Conservation (phyloP, 1,140 invertebrate genomes). For the Temnothorax longispinosus region DNA sequence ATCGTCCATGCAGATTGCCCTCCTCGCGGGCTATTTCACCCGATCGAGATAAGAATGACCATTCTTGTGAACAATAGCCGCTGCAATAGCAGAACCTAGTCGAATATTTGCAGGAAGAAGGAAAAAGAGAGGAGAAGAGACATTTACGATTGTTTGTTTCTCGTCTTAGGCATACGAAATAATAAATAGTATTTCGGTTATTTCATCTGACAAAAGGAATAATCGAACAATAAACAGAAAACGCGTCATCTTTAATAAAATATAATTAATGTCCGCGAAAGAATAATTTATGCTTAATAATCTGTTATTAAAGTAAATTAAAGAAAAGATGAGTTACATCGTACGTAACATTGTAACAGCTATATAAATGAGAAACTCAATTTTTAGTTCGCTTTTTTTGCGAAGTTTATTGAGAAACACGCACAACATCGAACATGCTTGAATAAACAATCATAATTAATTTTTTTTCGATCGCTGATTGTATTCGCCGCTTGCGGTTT, state of each 20-base stretch:
- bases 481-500: background rate
- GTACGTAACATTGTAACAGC: background rate
- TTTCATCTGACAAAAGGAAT: too few relatives aligned
- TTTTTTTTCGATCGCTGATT: background rate
- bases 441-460: background rate
- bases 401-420: background rate
- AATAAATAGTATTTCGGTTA: too few relatives aligned
- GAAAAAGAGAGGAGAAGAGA: background rate
- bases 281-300: background rate
- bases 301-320: background rate
- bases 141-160: background rate
- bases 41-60: conserved; percentile 11
- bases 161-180: too few relatives aligned
- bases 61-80: conserved; percentile 7
- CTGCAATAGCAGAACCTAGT: background rate
- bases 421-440: background rate
- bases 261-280: background rate
- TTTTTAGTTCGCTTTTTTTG: background rate
- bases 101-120: background rate
- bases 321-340: background rate
- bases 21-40: background rate
- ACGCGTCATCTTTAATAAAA: too few relatives aligned
- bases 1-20: background rate
- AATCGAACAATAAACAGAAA: background rate
- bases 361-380: background rate